Evolutionary conservation across 2,113 vertebrate species (phyloP), one percentile per base, ranked within the genome.

Genomic region (Sminthopsis crassicaudata): DNA sequence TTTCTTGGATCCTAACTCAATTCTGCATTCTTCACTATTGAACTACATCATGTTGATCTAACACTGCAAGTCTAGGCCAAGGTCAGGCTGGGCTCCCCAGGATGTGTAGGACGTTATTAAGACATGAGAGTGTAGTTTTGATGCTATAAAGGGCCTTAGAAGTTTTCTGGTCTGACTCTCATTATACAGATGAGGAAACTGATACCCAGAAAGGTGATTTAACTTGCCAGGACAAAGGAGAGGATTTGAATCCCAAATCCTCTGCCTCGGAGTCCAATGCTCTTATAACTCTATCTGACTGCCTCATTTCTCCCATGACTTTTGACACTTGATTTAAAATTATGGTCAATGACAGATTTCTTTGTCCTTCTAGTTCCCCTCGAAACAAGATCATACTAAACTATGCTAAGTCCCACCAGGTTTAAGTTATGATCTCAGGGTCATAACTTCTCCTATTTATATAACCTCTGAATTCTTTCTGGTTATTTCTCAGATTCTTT

Each of bases 341-440:
- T 52, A 24, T 9, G 12, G 9, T 91, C 25, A 88, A 22, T 0
- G 3, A 91, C 19, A 42, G 46, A 90, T 89, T 96, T 84, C 67
- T 67, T 91, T 91, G 27, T 89, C 84, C 50, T 94, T 90, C 89
- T 55, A 30, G 50, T 93, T 93, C 95, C 96, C 67, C 46, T 95
- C 30, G 7, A 90, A 12, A 23, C 4, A 91, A 94, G 88, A 53
- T 53, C 90, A 90, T 36, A 90, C n/a, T 50, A 93, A 91, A 30
- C 36, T 94, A 36, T 84, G 42, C 57, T 95, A 50, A 89, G 19
- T 76, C 92, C 60, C 8, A 51, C 54, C n/a, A 51, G 60, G 89
- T 53, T 96, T 50, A 23, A 46, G 57, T 55, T 90, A 27, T 89
- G 54, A 42, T 42, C 89, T 76, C 46, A 14, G 89, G 16, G 27